These are phyloP conservation scores for Drosophila bipectinata DNA, from an alignment of 1,140 invertebrate genomes.

Conservation along the genomic window DNA sequence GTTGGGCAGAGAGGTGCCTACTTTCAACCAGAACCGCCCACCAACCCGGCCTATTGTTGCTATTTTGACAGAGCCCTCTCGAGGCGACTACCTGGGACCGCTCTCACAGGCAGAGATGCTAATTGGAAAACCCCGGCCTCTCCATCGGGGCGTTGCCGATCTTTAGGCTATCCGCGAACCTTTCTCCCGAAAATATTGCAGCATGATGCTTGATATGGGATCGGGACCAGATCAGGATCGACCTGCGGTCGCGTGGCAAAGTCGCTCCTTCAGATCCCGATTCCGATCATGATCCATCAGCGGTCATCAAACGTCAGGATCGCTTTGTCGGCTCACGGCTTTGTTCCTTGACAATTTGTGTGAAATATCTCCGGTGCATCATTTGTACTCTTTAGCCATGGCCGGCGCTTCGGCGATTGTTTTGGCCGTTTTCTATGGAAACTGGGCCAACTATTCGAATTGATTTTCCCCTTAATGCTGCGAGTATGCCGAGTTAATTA, in stretches of 20 bases:
- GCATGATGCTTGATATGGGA: conserved; percentile 52
- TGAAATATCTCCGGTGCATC: conserved; percentile 58
- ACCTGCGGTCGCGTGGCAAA: conserved; percentile 70
- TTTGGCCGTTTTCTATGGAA: conserved; percentile 66
- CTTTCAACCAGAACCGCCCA: conserved; percentile 67
- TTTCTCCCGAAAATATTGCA: conserved; percentile 64
- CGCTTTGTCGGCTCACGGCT: conserved; percentile 55
- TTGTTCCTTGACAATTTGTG: conserved; percentile 62
- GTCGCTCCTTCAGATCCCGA: not conserved
- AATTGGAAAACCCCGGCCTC: conserved; percentile 59
- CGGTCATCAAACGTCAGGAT: conserved; percentile 67
- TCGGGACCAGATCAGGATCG: conserved; percentile 10
- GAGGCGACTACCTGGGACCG: not conserved
- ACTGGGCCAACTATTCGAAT: conserved; percentile 67
- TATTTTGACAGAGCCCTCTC: conserved; percentile 65
- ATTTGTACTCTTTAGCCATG: conserved; percentile 79
- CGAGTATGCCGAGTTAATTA: conserved; percentile 61
- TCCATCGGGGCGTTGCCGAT: conserved; percentile 53
- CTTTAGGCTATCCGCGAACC: conserved; percentile 63
- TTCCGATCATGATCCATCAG: conserved; percentile 58
- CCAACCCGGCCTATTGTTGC: conserved; percentile 58
- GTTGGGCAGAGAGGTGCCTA: conserved; percentile 40
- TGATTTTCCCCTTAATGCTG: conserved; percentile 53
- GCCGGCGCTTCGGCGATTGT: conserved; percentile 64
- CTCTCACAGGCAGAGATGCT: conserved; percentile 51